These are phyloP conservation scores for Drosophila sp. DNA, from an alignment of 1,140 invertebrate genomes.

Conservation along the genomic window DNA sequence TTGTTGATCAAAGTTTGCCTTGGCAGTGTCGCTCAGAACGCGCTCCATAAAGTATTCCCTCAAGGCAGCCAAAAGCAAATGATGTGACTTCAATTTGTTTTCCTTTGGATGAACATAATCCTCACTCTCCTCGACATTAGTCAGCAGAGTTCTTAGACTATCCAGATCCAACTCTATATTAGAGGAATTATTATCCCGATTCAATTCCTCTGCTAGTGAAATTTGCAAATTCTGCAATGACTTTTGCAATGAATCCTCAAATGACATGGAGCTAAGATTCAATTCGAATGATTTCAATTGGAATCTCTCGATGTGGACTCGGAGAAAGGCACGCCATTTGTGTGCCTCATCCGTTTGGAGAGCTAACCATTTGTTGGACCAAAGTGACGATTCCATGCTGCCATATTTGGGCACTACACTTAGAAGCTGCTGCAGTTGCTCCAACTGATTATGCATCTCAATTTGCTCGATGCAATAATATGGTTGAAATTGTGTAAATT, in stretches of 20 bases:
- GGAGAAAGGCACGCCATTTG: conserved; percentile 51
- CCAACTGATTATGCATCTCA: conserved; percentile 28
- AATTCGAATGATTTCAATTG: conserved; percentile 55
- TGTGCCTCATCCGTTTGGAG: conserved; percentile 54
- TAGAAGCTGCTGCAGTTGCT: conserved; percentile 42
- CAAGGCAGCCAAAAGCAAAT: conserved; percentile 42
- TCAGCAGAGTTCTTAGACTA: conserved; percentile 21
- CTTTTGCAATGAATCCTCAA: conserved; percentile 7
- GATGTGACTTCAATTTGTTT: conserved; percentile 24
- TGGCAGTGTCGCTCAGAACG: conserved; percentile 27
- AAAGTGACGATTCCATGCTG: conserved; percentile 45
- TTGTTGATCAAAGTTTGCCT: conserved; percentile 45
- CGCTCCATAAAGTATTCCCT: conserved; percentile 58
- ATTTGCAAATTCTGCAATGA: conserved; percentile 31
- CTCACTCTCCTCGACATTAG: conserved; percentile 13
- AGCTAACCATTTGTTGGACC: conserved; percentile 46
- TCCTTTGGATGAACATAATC: conserved; percentile 20
- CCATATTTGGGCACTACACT: conserved; percentile 59
- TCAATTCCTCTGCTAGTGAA: conserved; percentile 24
- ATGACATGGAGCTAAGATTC: not conserved
- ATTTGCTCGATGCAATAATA: conserved; percentile 67
- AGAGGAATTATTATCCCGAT: not conserved
- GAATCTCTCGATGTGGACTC: conserved; percentile 28
- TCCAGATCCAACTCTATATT: conserved; percentile 36
- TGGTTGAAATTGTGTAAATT: conserved; percentile 73